Conservation (phyloP, 2,797 vertebrate species). For the Monodelphis domestica region DNA sequence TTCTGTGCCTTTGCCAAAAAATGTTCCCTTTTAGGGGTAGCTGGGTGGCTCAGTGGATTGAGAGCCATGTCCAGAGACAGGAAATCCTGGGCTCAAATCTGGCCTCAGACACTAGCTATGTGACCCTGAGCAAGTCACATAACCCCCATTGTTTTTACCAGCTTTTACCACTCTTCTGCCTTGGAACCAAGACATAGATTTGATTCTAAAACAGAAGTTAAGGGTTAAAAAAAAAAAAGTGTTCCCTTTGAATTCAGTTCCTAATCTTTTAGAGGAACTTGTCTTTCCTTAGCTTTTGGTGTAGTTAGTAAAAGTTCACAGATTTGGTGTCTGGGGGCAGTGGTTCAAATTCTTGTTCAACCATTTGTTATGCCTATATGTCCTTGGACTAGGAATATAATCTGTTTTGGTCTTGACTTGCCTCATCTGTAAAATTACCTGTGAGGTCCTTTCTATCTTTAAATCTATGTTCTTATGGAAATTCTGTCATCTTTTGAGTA, state of each 20-base stretch:
- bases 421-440: background rate
- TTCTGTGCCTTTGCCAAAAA: background rate
- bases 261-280: background rate
- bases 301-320: background rate
- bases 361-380: background rate
- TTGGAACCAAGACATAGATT: too few relatives aligned
- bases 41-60: too few relatives aligned
- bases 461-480: background rate
- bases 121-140: too few relatives aligned
- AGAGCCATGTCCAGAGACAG: too few relatives aligned
- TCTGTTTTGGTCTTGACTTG: background rate
- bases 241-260: background rate
- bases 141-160: too few relatives aligned
- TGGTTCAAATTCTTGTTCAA: background rate
- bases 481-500: background rate
- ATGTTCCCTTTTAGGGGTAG: too few relatives aligned
- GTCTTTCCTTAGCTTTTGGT: background rate
- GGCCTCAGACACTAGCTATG: too few relatives aligned
- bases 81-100: too few relatives aligned
- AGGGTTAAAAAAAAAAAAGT: too few relatives aligned
- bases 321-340: background rate
- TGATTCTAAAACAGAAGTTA: too few relatives aligned
- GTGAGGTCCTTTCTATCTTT: background rate
- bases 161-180: too few relatives aligned
- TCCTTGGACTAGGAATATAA: background rate